Base-by-base conservation (phyloP, 2,113 vertebrate genomes). In the Lamprologus callipterus region DNA sequence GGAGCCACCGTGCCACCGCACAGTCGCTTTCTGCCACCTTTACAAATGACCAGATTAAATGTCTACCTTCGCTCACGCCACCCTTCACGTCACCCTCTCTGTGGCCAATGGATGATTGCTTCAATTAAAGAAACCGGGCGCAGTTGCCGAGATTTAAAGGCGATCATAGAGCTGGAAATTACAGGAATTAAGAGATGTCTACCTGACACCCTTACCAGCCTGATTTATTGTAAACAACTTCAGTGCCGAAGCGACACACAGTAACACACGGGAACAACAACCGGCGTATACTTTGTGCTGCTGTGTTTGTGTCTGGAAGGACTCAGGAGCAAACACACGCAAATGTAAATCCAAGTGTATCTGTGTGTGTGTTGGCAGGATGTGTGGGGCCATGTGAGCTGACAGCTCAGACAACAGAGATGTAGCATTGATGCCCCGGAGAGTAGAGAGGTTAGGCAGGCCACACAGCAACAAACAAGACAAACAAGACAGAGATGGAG, bases 361-460 rank as follows among this genome's bases (percentile, higher is more conserved):
- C 23, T 87, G 65, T 83, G 83, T 80, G 26, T 23, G 86, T 45
- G 73, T 88, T 68, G 45, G 75, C 58, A 88, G 86, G 88, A 86
- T 83, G 37, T 23, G 85, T 86, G 82, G 57, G 89, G 88, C 81
- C 91, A 90, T 90, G 85, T 3, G 63, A 92, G 33, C 83, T 93
- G 94, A 94, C 93, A 94, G 93, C 92, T 93, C 93, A 89, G 88
- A 93, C 93, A 94, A 93, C 93, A 95, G 95, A 93, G 93, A 93
- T 88, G 92, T 85, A 91, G 86, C 70, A 45, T 26, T 35, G 91
- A 88, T 89, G 92, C 92, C 89, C 91, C 28, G 57, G 90, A 93
- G 93, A 95, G 89, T 68, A 90, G 84, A 73, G 89, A 90, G 90
- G 89, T 81, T 85, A 84, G 78, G 85, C 73, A 81, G 92, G 93